These are phyloP conservation scores for Hypsopygia costalis DNA, from an alignment of 2,888 invertebrate species.

Conservation along the genomic window DNA sequence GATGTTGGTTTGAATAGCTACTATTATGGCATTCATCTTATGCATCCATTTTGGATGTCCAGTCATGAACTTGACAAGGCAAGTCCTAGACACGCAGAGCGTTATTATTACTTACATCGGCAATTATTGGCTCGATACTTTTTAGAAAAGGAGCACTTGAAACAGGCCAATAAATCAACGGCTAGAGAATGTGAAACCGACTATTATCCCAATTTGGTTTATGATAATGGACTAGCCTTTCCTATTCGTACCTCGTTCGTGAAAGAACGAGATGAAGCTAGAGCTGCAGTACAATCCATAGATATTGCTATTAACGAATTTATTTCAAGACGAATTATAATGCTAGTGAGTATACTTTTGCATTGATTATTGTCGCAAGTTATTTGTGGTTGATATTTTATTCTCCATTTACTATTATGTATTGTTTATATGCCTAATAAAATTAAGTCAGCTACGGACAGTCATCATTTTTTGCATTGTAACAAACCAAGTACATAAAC, in stretches of 20 bases:
- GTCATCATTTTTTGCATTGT: no score
- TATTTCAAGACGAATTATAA: conserved; percentile 54
- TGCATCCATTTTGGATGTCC: conserved; percentile 82
- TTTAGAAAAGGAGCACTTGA: conserved; percentile 54
- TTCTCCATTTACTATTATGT: no score
- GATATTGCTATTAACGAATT: conserved; percentile 64
- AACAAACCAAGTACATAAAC: no score
- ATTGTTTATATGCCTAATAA: no score
- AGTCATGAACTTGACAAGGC: conserved; percentile 58
- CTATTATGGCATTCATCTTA: conserved; percentile 78
- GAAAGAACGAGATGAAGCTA: conserved; percentile 37
- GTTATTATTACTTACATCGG: conserved; percentile 58
- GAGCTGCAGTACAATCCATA: conserved; percentile 47
- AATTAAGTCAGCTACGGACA: no score
- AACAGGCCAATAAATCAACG: conserved; percentile 20
- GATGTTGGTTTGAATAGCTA: conserved; percentile 82
- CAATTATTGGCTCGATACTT: conserved; percentile 55
- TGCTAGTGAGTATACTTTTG: conserved; percentile 43
- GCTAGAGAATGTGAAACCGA: conserved; percentile 32
- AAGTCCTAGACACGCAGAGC: conserved; percentile 56
- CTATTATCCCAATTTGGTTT: conserved; percentile 53
- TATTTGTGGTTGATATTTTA: no score
- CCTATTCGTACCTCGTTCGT: conserved; percentile 44
- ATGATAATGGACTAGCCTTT: conserved; percentile 65
- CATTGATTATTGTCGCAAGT: background rate